Percentiles rank a stretch among this genome's conserved stretches.
Evolutionary conservation across 1,140 invertebrate species (phyloP).

Genomic region (Aporrectodea caliginosa): DNA sequence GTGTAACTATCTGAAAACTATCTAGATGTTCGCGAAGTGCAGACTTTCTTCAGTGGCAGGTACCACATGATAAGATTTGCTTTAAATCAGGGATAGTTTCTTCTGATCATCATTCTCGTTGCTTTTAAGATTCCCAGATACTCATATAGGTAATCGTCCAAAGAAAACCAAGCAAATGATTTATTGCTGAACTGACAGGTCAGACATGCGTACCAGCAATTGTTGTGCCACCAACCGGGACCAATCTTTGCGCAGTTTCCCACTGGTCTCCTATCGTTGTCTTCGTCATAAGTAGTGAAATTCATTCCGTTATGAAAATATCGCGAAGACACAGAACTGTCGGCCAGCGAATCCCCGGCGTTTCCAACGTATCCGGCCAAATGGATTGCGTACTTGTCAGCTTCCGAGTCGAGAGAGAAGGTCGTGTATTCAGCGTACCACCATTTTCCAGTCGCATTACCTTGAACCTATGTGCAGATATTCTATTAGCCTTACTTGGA

Average conservation of each 20-base stretch:
- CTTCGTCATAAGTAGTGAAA: not conserved
- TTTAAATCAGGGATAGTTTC: too few relatives aligned
- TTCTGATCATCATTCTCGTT: not conserved
- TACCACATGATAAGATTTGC: too few relatives aligned
- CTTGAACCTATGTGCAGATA: not conserved
- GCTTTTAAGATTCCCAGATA: not conserved
- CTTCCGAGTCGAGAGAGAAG: not conserved
- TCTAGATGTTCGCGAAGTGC: too few relatives aligned
- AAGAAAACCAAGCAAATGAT: not conserved
- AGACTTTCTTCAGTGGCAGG: too few relatives aligned
- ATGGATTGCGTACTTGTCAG: not conserved
- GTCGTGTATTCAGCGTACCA: not conserved
- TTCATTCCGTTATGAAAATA: not conserved
- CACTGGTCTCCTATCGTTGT: not conserved
- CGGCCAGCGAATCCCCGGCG: not conserved
- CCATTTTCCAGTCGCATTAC: not conserved
- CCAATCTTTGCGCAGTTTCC: not conserved
- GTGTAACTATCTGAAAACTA: too few relatives aligned
- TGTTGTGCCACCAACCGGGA: not conserved
- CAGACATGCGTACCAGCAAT: not conserved
- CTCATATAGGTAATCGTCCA: not conserved
- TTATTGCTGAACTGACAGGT: not conserved
- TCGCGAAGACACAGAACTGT: too few relatives aligned
- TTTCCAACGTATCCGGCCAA: not conserved
- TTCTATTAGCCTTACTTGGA: too few relatives aligned